phyloP scores from a whole-genome alignment of 2,888 invertebrate species.

The Morpho deidamia region DNA sequence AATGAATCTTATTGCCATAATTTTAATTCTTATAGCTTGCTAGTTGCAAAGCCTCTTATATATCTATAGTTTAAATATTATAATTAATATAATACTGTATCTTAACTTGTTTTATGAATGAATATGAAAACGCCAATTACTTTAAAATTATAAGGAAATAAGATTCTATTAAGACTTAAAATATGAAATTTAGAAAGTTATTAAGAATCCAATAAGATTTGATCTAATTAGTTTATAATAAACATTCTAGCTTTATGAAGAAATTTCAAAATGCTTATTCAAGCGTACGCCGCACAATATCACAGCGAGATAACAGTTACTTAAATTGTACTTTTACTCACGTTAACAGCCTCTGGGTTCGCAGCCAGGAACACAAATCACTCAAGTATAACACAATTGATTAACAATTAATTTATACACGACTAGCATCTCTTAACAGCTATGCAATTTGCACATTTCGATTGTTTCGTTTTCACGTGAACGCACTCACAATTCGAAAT shows the following conservation, averaged over 20 bases:
- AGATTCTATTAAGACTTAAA: not conserved
- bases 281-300: slow-evolving; percentile 32
- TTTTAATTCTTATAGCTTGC: no score
- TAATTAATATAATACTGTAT: no score
- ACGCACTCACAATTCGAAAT: slow-evolving; percentile 58
- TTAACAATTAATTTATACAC: slow-evolving; percentile 32
- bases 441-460: slow-evolving; percentile 35
- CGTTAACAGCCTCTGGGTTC: slow-evolving; percentile 46
- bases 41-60: no score
- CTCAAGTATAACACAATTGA: slow-evolving; percentile 50
- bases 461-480: slow-evolving; percentile 47
- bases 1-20: no score
- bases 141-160: not conserved
- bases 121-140: no score
- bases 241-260: slow-evolving; percentile 6
- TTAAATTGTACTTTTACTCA: slow-evolving; percentile 60
- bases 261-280: slow-evolving; percentile 30
- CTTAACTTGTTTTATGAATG: no score
- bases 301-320: slow-evolving; percentile 48
- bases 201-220: no score
- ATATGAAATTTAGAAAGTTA: no score
- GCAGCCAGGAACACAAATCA: slow-evolving; percentile 49
- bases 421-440: slow-evolving; percentile 28
- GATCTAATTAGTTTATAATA: not conserved
- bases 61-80: no score